Evolutionary conservation across 2,113 vertebrate genomes (phyloP).

Genomic region (Noctilio leporinus): DNA sequence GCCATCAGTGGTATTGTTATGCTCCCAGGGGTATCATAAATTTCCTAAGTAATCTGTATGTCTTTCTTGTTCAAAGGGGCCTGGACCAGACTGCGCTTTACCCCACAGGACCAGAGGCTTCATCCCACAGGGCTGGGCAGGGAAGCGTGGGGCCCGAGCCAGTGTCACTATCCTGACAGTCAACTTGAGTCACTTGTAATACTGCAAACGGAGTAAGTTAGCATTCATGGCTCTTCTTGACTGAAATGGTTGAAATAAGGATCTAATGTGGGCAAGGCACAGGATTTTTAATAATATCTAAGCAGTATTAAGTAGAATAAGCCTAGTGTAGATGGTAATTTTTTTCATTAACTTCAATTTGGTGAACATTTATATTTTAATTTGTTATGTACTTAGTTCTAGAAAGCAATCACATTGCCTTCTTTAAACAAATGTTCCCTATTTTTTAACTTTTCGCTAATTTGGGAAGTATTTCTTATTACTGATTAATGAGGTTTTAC

Average conservation of each 20-base stretch:
- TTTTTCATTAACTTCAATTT: conserved; percentile 59
- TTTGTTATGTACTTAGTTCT: conserved; percentile 34
- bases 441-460: conserved; percentile 57
- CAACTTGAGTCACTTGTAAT: not conserved
- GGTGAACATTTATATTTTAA: conserved; percentile 54
- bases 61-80: not conserved
- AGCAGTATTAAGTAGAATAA: not conserved
- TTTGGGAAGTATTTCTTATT: conserved; percentile 65
- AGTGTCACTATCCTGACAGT: not conserved
- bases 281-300: not conserved
- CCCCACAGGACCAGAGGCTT: not conserved
- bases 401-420: not conserved
- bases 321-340: conserved; percentile 6
- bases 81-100: not conserved
- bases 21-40: conserved; percentile 23
- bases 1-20: not conserved
- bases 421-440: conserved; percentile 54
- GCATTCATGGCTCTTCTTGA: not conserved
- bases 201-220: not conserved
- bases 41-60: conserved; percentile 33
- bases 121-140: not conserved
- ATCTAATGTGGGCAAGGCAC: not conserved
- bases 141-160: not conserved
- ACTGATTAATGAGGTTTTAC: conserved; percentile 71
- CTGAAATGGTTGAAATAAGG: conserved; percentile 26